Base-by-base conservation (phyloP, 64 coral and sea anemone genomes). In the Exaiptasia diaphana region DNA sequence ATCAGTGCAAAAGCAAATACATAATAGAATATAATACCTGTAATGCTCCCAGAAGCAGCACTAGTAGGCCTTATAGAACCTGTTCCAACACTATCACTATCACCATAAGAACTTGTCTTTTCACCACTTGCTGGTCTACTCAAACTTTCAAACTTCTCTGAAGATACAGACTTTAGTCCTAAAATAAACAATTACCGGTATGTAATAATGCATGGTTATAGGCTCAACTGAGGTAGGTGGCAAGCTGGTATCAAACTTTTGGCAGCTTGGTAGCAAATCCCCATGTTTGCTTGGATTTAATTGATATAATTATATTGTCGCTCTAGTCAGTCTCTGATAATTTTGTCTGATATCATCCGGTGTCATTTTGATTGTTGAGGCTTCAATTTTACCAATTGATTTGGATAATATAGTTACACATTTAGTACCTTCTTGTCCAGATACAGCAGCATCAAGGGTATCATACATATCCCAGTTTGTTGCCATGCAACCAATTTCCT, bases 391-490 rank as follows among this genome's bases (percentile, higher is more conserved):
- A n/a, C n/a, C n/a, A n/a, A n/a, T n/a, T n/a, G n/a, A n/a, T n/a
- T n/a, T n/a, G n/a, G n/a, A n/a, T n/a, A n/a, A n/a, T n/a, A n/a
- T n/a, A n/a, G 50, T 53, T 3, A 4, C 50, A 14, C 50, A 53
- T 22, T 10, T 49, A 10, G 23, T 69, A 46, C 21, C 46, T 53
- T 72, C 28, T 70, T 15, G 15, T 3, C 31, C 28, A n/a, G 61
- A 13, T 3, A 17, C 61, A 35, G 53, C 17, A 18, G 25, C 34
- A 13, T 75, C 78, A 23, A 88, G 85, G 1, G 90, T 88, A 37
- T 97, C 94, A 63, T 92, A 91, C 89, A 97, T 97, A 52, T 97
- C 94, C 94, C 94, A 97, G 4, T 74, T 92, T 31, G 89, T 89
- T 22, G 94, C 94, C 58, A 92, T 79, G 38, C 94, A 97, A n/a